These are phyloP conservation scores for Campoletis raptor DNA, from an alignment of 2,888 invertebrate species.

Conservation along the genomic window DNA sequence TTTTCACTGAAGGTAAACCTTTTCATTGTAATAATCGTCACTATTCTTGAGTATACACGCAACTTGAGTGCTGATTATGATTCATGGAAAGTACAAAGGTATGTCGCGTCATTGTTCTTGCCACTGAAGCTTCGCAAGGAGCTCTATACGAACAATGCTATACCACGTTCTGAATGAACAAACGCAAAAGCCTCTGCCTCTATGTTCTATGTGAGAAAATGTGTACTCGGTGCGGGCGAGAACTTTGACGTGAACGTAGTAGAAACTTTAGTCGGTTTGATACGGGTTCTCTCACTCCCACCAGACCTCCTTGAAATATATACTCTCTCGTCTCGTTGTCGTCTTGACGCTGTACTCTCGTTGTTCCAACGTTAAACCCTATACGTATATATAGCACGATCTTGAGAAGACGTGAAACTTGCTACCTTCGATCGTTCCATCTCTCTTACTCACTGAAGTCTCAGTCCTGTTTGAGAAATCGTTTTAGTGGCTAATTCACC, in stretches of 20 bases:
- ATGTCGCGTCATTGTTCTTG: slow-evolving; percentile 77
- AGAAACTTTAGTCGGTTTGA: slow-evolving; percentile 64
- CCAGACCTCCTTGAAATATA: slow-evolving; percentile 49
- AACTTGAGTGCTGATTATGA: slow-evolving; percentile 80
- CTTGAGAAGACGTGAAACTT: slow-evolving; percentile 61
- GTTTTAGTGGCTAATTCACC: slow-evolving; percentile 66
- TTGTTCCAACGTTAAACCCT: slow-evolving; percentile 55
- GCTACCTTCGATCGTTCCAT: slow-evolving; percentile 34
- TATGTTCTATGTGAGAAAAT: slow-evolving; percentile 53
- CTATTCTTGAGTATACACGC: slow-evolving; percentile 71
- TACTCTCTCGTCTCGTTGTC: slow-evolving; percentile 54
- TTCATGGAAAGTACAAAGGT: slow-evolving; percentile 76
- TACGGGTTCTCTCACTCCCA: slow-evolving; percentile 55
- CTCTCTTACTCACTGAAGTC: slow-evolving; percentile 15
- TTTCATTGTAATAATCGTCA: slow-evolving; percentile 47
- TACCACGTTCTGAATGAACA: slow-evolving; percentile 41
- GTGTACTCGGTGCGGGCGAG: slow-evolving; percentile 43
- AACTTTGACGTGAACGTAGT: slow-evolving; percentile 65
- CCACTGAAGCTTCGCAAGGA: slow-evolving; percentile 51
- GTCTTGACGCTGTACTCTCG: slow-evolving; percentile 46
- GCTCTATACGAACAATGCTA: slow-evolving; percentile 54
- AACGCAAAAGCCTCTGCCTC: slow-evolving; percentile 41
- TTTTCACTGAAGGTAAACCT: not conserved
- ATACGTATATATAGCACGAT: not conserved
- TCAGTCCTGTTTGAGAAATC: slow-evolving; percentile 63